Evolutionary conservation across 2,113 vertebrate genomes (phyloP).

Genomic region (Callipepla squamata): DNA sequence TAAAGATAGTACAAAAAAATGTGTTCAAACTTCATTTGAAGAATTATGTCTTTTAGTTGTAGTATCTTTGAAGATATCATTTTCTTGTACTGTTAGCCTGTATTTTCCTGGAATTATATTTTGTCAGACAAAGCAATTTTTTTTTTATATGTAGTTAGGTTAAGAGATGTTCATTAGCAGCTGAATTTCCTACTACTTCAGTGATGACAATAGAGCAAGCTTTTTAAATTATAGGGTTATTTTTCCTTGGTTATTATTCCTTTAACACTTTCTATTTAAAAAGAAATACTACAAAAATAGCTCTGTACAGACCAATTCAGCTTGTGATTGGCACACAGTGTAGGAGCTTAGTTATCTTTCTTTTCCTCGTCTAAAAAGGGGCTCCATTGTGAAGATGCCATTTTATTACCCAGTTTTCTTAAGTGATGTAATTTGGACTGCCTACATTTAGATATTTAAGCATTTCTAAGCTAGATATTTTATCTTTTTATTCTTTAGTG

Average conservation of each 20-base stretch:
- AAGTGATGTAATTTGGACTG: not conserved
- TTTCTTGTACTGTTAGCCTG: not conserved
- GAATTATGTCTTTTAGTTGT: not conserved
- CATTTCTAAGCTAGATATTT: not conserved
- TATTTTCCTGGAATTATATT: not conserved
- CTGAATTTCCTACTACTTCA: conserved; percentile 21
- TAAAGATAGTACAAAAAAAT: not conserved
- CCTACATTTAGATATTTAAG: not conserved
- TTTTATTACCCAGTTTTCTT: not conserved
- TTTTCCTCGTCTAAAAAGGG: not conserved
- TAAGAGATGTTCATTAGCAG: conserved; percentile 29
- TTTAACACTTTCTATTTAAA: not conserved
- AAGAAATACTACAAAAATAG: not conserved
- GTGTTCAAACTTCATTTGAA: not conserved
- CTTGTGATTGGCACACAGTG: not conserved
- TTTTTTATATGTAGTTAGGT: not conserved
- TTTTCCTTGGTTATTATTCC: not conserved
- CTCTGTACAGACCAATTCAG: not conserved
- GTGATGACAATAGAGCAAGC: not conserved
- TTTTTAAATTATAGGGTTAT: not conserved
- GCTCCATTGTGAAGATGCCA: not conserved
- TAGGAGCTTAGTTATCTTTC: not conserved
- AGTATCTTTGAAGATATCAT: not conserved
- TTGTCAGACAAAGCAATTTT: not conserved
- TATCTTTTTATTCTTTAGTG: not conserved